Percentiles rank a stretch among this genome's conserved stretches.
These are phyloP conservation scores for Gymnocheta viridis DNA, from an alignment of 2,888 invertebrate species.

Conservation along the genomic window DNA sequence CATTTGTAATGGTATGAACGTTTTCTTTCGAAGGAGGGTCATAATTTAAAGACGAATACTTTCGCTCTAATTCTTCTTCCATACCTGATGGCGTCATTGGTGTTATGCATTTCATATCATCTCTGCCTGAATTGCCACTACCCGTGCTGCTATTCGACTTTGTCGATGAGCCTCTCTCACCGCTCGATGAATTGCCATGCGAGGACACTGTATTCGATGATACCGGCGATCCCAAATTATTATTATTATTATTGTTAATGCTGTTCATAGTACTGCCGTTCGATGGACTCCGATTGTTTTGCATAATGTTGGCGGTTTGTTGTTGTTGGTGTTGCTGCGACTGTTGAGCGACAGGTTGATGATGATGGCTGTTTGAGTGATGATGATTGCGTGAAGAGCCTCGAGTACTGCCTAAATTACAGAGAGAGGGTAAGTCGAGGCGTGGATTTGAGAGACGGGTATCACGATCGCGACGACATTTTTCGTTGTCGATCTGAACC, in stretches of 20 bases:
- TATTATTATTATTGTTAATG: constrained; percentile 73
- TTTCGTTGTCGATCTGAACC: constrained; percentile 82
- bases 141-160: constrained; percentile 81
- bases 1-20: too few relatives aligned
- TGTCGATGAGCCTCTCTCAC: constrained; percentile 79
- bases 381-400: constrained; percentile 76
- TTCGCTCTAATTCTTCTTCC: neutral
- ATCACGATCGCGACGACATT: constrained; percentile 82
- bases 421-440: constrained; percentile 80
- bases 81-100: constrained; percentile 82
- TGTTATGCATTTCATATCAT: constrained; percentile 79
- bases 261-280: constrained; percentile 61
- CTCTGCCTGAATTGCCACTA: constrained; percentile 79
- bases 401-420: constrained; percentile 73
- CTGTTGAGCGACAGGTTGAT: constrained; percentile 66
- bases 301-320: constrained; percentile 40
- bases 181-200: constrained; percentile 76
- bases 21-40: neutral
- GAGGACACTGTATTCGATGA: constrained; percentile 80
- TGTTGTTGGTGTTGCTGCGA: constrained; percentile 49
- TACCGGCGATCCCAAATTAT: constrained; percentile 79
- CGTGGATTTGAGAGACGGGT: constrained; percentile 77
- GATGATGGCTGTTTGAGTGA: constrained; percentile 75
- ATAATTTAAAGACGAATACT: neutral
- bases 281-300: constrained; percentile 67